Conservation (phyloP, 2,113 vertebrate genomes). For the Oxygymnocypris stewartii region DNA sequence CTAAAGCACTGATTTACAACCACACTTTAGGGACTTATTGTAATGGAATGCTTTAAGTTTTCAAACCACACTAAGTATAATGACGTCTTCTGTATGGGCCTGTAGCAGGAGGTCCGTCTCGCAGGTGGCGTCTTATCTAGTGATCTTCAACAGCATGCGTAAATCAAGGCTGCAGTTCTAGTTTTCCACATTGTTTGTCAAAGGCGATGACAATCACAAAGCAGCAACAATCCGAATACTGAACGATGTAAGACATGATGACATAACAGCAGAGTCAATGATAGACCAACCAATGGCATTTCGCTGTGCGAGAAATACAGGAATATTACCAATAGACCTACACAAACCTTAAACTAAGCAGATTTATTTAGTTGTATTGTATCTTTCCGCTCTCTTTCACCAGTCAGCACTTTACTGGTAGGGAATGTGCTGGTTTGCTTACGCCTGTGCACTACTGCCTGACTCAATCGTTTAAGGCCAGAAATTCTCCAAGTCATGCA, state of each 20-base stretch:
- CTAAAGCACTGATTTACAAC: conserved; percentile 45
- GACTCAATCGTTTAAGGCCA: background rate
- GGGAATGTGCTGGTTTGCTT: background rate
- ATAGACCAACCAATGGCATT: background rate
- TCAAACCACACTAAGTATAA: conserved; percentile 36
- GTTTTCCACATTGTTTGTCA: conserved; percentile 63
- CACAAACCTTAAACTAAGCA: background rate
- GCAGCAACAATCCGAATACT: conserved; percentile 22
- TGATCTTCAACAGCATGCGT: conserved; percentile 53
- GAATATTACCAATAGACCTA: too few relatives aligned
- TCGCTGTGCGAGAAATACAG: background rate
- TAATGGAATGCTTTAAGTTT: conserved; percentile 27
- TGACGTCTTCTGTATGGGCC: conserved; percentile 8
- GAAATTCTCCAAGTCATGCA: conserved; percentile 17
- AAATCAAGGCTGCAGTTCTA: conserved; percentile 63
- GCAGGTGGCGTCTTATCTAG: conserved; percentile 22
- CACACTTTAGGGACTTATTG: conserved; percentile 26
- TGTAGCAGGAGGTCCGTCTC: conserved; percentile 18
- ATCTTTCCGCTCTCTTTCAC: background rate
- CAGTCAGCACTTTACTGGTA: background rate
- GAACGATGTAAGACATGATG: conserved; percentile 61
- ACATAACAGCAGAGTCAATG: background rate
- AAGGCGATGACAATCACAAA: conserved; percentile 27
- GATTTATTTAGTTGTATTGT: background rate
- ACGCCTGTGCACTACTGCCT: background rate